Evolutionary conservation across 2,888 invertebrate genomes (phyloP), one percentile per base, ranked within the genome.

Genomic region (Caenorhabditis zanzibari): DNA sequence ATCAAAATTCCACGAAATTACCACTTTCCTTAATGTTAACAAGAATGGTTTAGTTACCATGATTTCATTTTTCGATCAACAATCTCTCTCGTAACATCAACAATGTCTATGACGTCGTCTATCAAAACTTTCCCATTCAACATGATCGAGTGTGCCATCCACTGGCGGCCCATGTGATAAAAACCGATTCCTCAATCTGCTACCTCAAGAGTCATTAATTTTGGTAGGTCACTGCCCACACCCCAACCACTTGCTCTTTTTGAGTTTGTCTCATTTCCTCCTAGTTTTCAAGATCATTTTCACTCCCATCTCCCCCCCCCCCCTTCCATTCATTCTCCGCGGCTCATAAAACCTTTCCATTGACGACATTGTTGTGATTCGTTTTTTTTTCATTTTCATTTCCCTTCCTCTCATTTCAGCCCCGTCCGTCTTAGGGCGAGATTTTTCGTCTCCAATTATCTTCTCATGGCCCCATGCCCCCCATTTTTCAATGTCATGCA

Each of bases 361-460:
- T 79, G 71, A 79, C 71, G 79, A 71, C 79, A 71, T 79, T 79
- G 79, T 79, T 79, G 79, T 77, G 77, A 77, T 77, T 77, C 59
- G 59, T 54, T 44, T n/a, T 71, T n/a, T 47, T 58, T 58, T 32
- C 32, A 24, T 47, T 47, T 58, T 58, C 41, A n/a, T n/a, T n/a
- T n/a, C 22, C 44, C 54, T 58, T 54, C 19, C 32, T 35, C 26
- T 14, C 63, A 35, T 24, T 38, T 28, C 35, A 2, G 38, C 12
- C 26, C 22, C n/a, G 19, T 14, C 28, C 47, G 54, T 19, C 47
- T 19, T 63, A 28, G n/a, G n/a, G n/a, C 14, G 44, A 63, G 24
- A 44, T 7, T 19, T 38, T 38, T 38, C 12, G 5, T 38, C 38
- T 47, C 49, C 63, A 66, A 66, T 58, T 66, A 75, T 75, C 73